Percentiles rank a stretch among this genome's conserved stretches.
Conservation (phyloP, 2,888 invertebrate genomes). For the Heliothis peltigera region DNA sequence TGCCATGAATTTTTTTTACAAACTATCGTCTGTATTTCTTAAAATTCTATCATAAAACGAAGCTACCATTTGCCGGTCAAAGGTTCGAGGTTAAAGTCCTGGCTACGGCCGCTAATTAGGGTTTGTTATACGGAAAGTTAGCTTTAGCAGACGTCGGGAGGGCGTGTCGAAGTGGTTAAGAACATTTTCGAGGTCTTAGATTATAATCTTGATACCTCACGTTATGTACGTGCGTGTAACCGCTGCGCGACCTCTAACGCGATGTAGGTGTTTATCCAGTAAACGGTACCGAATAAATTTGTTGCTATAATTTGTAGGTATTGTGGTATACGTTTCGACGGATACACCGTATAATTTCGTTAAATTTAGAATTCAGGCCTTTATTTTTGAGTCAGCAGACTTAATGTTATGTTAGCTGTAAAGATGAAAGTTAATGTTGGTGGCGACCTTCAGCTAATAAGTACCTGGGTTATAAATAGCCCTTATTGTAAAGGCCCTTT, state of each 20-base stretch:
- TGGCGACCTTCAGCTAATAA: slow-evolving; percentile 30
- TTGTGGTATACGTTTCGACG: slow-evolving; percentile 15
- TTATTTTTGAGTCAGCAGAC: slow-evolving; percentile 17
- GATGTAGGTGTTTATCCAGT: slow-evolving; percentile 50
- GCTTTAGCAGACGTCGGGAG: slow-evolving; percentile 39
- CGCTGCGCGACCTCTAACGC: slow-evolving; percentile 39
- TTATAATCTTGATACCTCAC: slow-evolving; percentile 51
- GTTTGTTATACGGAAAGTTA: slow-evolving; percentile 44
- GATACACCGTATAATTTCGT: slow-evolving; percentile 10
- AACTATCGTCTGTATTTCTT: slow-evolving; percentile 21
- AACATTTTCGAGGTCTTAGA: slow-evolving; percentile 44
- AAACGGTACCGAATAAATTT: slow-evolving; percentile 36
- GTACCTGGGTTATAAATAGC: slow-evolving; percentile 36
- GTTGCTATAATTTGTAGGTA: slow-evolving; percentile 34
- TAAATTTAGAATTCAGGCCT: slow-evolving; percentile 29
- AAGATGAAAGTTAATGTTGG: slow-evolving; percentile 20
- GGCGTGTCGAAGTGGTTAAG: slow-evolving; percentile 34
- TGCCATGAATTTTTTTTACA: no score
- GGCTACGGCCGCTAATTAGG: slow-evolving; percentile 51
- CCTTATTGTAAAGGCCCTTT: slow-evolving; percentile 34
- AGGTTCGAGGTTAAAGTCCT: slow-evolving; percentile 49
- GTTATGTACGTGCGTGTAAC: slow-evolving; percentile 47
- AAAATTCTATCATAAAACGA: slow-evolving; percentile 21
- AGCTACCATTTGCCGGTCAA: slow-evolving; percentile 55
- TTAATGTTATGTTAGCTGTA: slow-evolving; percentile 18